Base-by-base conservation (phyloP, 2,113 vertebrate genomes). In the Aphelocoma coerulescens region DNA sequence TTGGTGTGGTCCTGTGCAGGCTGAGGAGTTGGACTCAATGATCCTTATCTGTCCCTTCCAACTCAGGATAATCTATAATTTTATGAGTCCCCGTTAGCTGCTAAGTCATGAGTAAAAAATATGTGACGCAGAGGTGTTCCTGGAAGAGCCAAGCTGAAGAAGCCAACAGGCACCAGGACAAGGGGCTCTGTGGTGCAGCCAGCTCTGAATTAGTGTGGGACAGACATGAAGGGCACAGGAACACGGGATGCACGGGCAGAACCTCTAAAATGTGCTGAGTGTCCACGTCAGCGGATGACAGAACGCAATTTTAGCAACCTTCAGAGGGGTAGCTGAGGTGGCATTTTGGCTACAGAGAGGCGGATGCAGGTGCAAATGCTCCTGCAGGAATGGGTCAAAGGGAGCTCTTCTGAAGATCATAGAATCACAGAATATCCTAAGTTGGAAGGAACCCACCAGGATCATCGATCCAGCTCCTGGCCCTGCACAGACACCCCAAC, bases 251-350 rank as follows among this genome's bases (percentile, higher is more conserved):
- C 3, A 16, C 23, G 10, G 39, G 7, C 2, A 49, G 32, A 39
- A 55, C 27, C 30, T 61, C 51, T 16, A 6, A 58, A 58, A 54
- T 0, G 0, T 28, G 20, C 22, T 39, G 32, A 9, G 27, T 27
- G 27, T 9, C 41, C 17, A 0, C 0, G 0, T 1, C 18, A 18
- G 2, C 35, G 39, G 30, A 44, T 6, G 9, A 46, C 1, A 58
- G 51, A 37, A 58, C 1, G 6, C 6, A 20, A 71, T 54, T 75
- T 85, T 12, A 23, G 33, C 4, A 54, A 20, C 62, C 2, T 63
- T 63, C 21, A 48, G 28, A 68, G 7, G 5, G 39, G 11, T 3
- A 54, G 16, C 0, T 32, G 39, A 55, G 18, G 33, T 32, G 33
- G 8, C 3, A 8, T 43, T 79, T 72, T 39, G 15, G 20, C n/a